phyloP scores from a whole-genome alignment of 2,888 invertebrate species.

The Coelinius sp. region DNA sequence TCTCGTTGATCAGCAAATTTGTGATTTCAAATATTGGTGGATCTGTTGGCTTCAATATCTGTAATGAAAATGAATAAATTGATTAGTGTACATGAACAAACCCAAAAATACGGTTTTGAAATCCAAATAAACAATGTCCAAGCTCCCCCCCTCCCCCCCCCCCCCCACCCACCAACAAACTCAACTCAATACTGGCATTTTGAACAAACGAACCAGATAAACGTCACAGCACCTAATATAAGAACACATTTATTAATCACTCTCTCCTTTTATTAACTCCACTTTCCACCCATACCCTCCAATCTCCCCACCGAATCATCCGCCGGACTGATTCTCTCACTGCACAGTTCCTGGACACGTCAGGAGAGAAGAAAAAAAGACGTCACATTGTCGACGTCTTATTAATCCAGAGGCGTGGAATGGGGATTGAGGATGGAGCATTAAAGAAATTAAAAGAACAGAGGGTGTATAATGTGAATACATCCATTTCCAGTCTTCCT shows the following conservation, averaged over 20 bases:
- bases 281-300: not conserved
- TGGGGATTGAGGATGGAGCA: conserved; percentile 48
- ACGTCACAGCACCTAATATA: not conserved
- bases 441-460: conserved; percentile 71
- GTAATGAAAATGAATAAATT: conserved; percentile 55
- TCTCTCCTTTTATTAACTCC: conserved; percentile 21
- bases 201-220: conserved; percentile 10
- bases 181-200: not conserved
- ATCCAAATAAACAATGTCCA: too few relatives aligned
- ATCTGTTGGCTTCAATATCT: conserved; percentile 80
- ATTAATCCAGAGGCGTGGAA: conserved; percentile 64
- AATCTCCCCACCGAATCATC: too few relatives aligned
- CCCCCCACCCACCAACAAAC: not conserved
- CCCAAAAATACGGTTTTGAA: too few relatives aligned
- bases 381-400: conserved; percentile 69
- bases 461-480: conserved; percentile 68
- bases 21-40: conserved; percentile 81
- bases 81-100: too few relatives aligned
- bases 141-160: too few relatives aligned
- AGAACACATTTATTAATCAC: conserved; percentile 23
- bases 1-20: conserved; percentile 77
- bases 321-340: not conserved
- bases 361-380: conserved; percentile 61
- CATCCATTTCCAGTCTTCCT: conserved; percentile 61
- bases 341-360: conserved; percentile 9